Base-by-base conservation (phyloP, 2,888 invertebrate genomes). In the Steromphala cineraria region DNA sequence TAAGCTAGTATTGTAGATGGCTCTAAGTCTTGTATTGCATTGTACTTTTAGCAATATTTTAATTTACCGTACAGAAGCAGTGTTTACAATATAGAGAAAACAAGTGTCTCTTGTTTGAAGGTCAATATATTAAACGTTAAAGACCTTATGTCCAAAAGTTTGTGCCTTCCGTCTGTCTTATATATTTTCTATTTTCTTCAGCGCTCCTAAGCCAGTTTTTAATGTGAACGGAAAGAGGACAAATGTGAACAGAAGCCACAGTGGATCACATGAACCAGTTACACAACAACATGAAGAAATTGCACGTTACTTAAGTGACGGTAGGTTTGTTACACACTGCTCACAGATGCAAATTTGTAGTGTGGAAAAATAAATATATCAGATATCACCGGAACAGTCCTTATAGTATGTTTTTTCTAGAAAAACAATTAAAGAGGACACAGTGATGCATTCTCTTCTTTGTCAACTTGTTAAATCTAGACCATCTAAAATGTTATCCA, bases 191-290 rank as follows among this genome's bases (percentile, higher is more conserved):
- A 67, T 67, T 31, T 36, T 21, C 87, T 87, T 24, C 82, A 90
- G 90, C 84, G 87, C 89, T 79, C 90, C 88, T 67, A 89, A 88
- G 84, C 89, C 90, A 52, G 87, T 87, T 56, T 90, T 90, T 78
- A 89, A 89, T 85, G 89, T 87, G 15, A 88, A 87, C 31, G 81
- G 88, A 21, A 80, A 79, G 74, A 55, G 81, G 85, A 75, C 81
- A 36, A 31, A 76, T 55, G 36, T 82, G 19, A 80, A 82, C 74
- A 79, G 82, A 52, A 81, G 83, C 52, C 74, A 75, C 80, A 77
- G 77, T 62, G 77, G 82, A 31, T 83, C 82, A n/a, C 87, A 86
- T 67, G 82, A 85, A 46, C 82, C 81, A 15, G 80, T 82, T 53
- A 80, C 86, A 46, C 84, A 81, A n/a, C 89, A 89, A 79, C 90